Base-by-base conservation (phyloP, 2,888 invertebrate species). In the Hyalella azteca region DNA sequence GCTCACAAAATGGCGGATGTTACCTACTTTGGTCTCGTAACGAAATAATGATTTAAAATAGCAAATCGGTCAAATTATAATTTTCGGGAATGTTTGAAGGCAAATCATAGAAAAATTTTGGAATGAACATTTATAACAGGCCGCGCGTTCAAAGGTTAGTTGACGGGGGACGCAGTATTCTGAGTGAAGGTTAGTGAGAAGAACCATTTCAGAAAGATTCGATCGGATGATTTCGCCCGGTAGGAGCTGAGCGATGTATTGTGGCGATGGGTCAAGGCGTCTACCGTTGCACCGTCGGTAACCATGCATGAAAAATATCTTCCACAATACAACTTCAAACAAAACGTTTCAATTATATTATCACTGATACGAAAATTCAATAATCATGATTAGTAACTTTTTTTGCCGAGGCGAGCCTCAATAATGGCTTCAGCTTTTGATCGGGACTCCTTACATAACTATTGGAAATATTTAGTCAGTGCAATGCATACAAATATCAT, bases 111-210 rank as follows among this genome's bases (percentile, higher is more conserved):
- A 9, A 54, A 54, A 54, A 54, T 54, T 7, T 9, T 22, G 2
- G 29, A 26, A 54, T 54, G 54, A 26, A 54, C 9, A 66, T 15
- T 66, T 32, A 29, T 66, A 19, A 36, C 36, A 66, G 66, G 19
- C 36, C 66, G 66, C 66, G 66, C 66, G 66, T 66, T 66, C 66
- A 66, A 66, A 66, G 66, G 66, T 66, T 66, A 66, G 66, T 66
- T 66, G 66, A 66, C 66, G 66, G 66, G n/a, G 66, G 66, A 66
- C 66, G 66, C 66, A 29, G 66, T 66, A 66, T 66, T 66, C 66
- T 66, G 66, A 66, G 66, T 66, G 66, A 66, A 66, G 66, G 66
- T 66, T 66, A 66, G 36, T 19, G 66, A 66, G 66, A 66, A 29
- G 54, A 66, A 66, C 36, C 19, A 36, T 66, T 36, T 36, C 66